A percentile compares a stretch with the other conserved stretches of the same genome.
These are phyloP conservation scores for Geotrypetes seraphini DNA, from an alignment of 2,797 vertebrate genomes.

Conservation along the genomic window DNA sequence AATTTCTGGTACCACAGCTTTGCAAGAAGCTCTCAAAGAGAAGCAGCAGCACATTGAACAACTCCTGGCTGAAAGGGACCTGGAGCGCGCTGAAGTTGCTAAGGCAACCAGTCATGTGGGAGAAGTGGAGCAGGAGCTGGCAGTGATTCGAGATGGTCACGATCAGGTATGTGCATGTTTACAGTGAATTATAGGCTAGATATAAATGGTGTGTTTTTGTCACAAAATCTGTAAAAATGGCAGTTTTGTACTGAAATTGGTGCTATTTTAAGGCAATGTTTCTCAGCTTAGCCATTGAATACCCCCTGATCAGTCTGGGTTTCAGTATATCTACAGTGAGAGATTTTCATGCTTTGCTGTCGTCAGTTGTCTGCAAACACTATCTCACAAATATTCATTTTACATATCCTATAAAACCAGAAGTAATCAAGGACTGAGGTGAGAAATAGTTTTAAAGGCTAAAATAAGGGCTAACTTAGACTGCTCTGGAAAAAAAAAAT, in stretches of 20 bases:
- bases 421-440: too few relatives aligned
- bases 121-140: conserved; percentile 86
- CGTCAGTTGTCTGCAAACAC: too few relatives aligned
- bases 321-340: too few relatives aligned
- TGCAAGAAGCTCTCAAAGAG: conserved; percentile 96
- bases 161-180: conserved; percentile 68
- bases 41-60: conserved; percentile 98
- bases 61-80: conserved; percentile 88
- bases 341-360: too few relatives aligned
- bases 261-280: not conserved
- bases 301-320: too few relatives aligned
- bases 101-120: conserved; percentile 91
- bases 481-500: too few relatives aligned
- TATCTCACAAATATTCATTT: too few relatives aligned
- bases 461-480: too few relatives aligned
- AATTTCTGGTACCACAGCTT: conserved; percentile 92
- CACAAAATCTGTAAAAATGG: not conserved
- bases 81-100: conserved; percentile 91
- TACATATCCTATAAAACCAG: too few relatives aligned
- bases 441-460: too few relatives aligned
- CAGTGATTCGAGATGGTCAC: conserved; percentile 78
- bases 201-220: not conserved
- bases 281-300: too few relatives aligned
- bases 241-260: not conserved
- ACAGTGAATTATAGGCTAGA: too few relatives aligned